phyloP scores from a whole-genome alignment of 2,113 vertebrate species.

The Eulemur macaco region DNA sequence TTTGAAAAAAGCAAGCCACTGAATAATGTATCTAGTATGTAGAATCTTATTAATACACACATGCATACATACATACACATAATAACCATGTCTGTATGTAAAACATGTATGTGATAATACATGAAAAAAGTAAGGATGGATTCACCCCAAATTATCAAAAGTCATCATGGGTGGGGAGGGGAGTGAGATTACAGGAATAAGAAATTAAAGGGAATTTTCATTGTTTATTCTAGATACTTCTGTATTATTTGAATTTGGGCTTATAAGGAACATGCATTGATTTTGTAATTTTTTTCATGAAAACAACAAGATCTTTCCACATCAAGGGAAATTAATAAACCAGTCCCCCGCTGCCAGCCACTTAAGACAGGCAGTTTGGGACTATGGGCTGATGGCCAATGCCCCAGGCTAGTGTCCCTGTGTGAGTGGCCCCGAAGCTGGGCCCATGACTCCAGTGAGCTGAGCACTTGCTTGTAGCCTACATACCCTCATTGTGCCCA shows the following conservation, averaged over 20 bases:
- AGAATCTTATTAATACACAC: background rate
- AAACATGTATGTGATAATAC: background rate
- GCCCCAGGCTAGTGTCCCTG: background rate
- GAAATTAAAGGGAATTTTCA: background rate
- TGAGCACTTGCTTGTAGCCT: background rate
- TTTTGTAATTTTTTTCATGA: background rate
- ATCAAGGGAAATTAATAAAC: conserved; percentile 40
- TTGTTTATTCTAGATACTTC: background rate
- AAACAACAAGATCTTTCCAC: background rate
- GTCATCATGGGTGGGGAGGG: background rate
- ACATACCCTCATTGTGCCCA: background rate
- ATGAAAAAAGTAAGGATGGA: background rate
- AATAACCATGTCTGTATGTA: background rate
- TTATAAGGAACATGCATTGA: background rate
- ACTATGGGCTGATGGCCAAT: background rate
- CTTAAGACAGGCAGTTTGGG: background rate
- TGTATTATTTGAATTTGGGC: background rate
- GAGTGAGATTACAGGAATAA: background rate
- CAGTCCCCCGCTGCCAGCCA: background rate
- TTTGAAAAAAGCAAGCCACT: background rate
- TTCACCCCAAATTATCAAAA: background rate
- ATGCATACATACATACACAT: rapidly evolving
- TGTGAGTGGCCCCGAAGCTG: background rate
- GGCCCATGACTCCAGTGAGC: background rate
- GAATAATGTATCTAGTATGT: background rate